phyloP scores from a whole-genome alignment of 2,888 invertebrate genomes.

The Teinopalpus imperialis region DNA sequence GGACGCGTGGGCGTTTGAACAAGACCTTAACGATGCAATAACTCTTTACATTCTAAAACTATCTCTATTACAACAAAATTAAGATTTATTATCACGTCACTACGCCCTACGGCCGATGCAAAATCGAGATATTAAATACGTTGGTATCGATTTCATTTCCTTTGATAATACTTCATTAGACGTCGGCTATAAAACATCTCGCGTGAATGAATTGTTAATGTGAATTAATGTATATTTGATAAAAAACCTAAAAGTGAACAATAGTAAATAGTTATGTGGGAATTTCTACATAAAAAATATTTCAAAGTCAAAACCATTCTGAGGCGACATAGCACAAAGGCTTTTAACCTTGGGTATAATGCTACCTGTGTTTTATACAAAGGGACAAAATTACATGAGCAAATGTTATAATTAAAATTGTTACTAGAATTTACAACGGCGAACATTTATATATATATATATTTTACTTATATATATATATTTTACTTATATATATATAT shows the following conservation, averaged over 20 bases:
- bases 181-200: constrained; percentile 40
- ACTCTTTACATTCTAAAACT: constrained; percentile 33
- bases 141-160: constrained; percentile 54
- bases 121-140: constrained; percentile 57
- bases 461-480: no score
- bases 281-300: constrained; percentile 7
- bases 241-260: background rate
- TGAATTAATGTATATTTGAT: constrained; percentile 1
- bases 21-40: constrained; percentile 45
- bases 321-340: constrained; percentile 13
- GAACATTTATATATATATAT: no score
- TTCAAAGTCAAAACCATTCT: constrained; percentile 16
- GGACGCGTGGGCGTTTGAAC: constrained; percentile 55
- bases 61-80: constrained; percentile 35
- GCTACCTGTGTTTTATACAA: background rate
- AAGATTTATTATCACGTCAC: constrained; percentile 32
- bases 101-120: constrained; percentile 41
- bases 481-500: no score
- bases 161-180: constrained; percentile 54
- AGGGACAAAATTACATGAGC: constrained; percentile 14
- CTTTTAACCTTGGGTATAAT: constrained; percentile 17
- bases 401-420: constrained; percentile 3
- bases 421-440: no score
- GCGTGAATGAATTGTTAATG: constrained; percentile 3
- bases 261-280: constrained; percentile 19